Evolutionary conservation across 2,113 vertebrate species (phyloP), one percentile per base, ranked within the genome.

Genomic region (Pao palembangensis): DNA sequence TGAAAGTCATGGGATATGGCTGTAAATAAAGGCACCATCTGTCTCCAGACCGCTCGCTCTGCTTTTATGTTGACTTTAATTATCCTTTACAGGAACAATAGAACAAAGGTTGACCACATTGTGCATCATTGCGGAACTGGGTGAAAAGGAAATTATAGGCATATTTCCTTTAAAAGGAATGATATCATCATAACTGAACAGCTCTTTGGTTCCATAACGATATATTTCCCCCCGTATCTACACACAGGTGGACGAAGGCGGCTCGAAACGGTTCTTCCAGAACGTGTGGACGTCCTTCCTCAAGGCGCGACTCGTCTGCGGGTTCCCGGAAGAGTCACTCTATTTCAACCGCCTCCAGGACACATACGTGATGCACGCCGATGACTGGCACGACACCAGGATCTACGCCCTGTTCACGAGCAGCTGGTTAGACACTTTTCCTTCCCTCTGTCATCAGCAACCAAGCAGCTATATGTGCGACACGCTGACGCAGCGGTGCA

Each of bases 231-330:
- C 44, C 15, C 12, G 2, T 65, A 48, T 67, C 34, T 38, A 11
- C 11, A 12, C 64, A 2, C 80, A 98, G 96, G 87, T 90, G 5
- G 96, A 98, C 61, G 91, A 93, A 76, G 96, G 95, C 0, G 93
- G 94, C 1, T 76, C 90, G 0, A 94, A 93, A 64, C 84, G 87
- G 48, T 85, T 93, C 18, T 92, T 95, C 0, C 93, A 92, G 64
- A 93, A 94, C 79, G 94, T 90, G 46, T 98, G 95, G 95, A 95
- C 94, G 3, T 93, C 95, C 0, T 97, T 98, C 71, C 90, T 98
- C 50, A 98, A 96, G 71, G 92, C 95, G 31, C 93, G 90, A 11
- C 90, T 98, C 43, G 90, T 96, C n/a, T 98, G 96, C 21, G 94
- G 93, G 0, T 91, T 93, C 20, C 85, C 91, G 0, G n/a, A 83